Percentiles rank a stretch among this genome's conserved stretches.
Conservation (phyloP, 2,113 vertebrate genomes). For the Arothron firmamentum region DNA sequence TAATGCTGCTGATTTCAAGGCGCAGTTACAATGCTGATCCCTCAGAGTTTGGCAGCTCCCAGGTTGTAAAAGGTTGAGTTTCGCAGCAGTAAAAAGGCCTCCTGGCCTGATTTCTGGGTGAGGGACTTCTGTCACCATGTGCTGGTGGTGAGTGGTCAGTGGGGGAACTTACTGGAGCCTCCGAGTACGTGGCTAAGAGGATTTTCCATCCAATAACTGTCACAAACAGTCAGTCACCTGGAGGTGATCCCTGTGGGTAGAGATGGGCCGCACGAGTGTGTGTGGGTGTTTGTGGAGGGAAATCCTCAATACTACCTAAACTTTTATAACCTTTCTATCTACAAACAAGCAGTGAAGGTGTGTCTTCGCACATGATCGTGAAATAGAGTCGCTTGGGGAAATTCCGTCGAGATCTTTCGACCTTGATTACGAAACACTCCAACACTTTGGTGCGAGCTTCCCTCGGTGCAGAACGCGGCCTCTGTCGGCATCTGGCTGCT, state of each 20-base stretch:
- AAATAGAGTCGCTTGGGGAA: background rate
- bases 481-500: background rate
- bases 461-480: constrained; percentile 2
- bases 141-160: constrained; percentile 10
- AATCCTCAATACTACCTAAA: constrained; percentile 1
- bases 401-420: background rate
- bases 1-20: constrained; percentile 5
- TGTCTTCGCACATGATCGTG: background rate
- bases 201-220: constrained; percentile 70
- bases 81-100: background rate
- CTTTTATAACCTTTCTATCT: background rate
- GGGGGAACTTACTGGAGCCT: constrained; percentile 13
- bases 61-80: background rate
- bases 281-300: constrained; percentile 9
- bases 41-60: background rate
- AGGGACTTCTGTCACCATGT: constrained; percentile 21
- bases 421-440: constrained; percentile 14
- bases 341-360: background rate
- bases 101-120: background rate
- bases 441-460: constrained; percentile 18
- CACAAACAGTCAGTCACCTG: constrained; percentile 64
- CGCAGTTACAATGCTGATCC: background rate
- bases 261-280: background rate
- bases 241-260: constrained; percentile 45
- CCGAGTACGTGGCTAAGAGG: constrained; percentile 51